phyloP scores from a whole-genome alignment of 2,888 invertebrate genomes.

The Lottia scabra region DNA sequence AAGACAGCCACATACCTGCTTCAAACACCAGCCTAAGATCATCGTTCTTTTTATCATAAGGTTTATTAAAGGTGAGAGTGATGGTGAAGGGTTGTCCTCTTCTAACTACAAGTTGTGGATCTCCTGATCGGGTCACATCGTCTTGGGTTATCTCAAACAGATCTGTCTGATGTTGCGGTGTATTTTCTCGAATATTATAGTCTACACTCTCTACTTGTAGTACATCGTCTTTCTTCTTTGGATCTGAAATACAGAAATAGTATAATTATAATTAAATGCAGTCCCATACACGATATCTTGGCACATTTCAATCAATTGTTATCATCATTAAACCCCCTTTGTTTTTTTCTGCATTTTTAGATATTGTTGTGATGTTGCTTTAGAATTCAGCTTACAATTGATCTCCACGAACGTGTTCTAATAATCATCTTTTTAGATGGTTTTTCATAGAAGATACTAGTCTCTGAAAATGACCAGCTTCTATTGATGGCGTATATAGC shows the following conservation, averaged over 20 bases:
- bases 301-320: no score
- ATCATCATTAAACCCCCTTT: no score
- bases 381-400: no score
- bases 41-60: constrained; percentile 81
- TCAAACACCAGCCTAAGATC: constrained; percentile 86
- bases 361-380: no score
- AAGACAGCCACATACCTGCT: constrained; percentile 33
- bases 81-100: constrained; percentile 81
- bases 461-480: no score
- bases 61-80: constrained; percentile 79
- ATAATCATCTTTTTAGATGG: no score
- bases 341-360: no score
- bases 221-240: constrained; percentile 7
- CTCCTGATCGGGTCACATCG: constrained; percentile 67
- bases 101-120: constrained; percentile 78
- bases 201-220: constrained; percentile 72
- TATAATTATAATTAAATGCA: no score
- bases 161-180: constrained; percentile 78
- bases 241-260: neutral
- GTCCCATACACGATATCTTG: no score
- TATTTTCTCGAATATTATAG: constrained; percentile 79
- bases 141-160: constrained; percentile 73
- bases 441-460: no score
- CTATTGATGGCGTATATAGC: no score
- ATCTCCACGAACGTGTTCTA: no score